Evolutionary conservation across 1,140 invertebrate species (phyloP).

Genomic region (Polypedilum pembai): DNA sequence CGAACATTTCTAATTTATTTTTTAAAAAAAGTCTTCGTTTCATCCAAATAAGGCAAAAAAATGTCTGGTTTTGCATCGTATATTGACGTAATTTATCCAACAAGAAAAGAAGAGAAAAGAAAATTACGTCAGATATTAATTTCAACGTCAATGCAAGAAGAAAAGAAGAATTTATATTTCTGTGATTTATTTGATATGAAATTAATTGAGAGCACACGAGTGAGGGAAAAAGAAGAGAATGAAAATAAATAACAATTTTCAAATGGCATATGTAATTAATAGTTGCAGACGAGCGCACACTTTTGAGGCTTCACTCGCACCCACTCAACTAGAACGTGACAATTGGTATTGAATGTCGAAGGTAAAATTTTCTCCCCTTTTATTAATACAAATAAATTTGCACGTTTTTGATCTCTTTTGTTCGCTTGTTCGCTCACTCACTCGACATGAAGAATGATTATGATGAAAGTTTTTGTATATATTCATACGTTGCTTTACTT

Average conservation of each 20-base stretch:
- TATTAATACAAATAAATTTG: background rate
- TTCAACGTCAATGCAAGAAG: too few relatives aligned
- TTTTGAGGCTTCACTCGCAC: background rate
- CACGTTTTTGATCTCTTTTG: background rate
- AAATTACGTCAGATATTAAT: too few relatives aligned
- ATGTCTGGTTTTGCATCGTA: too few relatives aligned
- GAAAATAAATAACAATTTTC: background rate
- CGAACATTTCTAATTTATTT: too few relatives aligned
- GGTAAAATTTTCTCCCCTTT: background rate
- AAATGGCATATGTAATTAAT: constrained; percentile 6
- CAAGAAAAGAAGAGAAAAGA: too few relatives aligned
- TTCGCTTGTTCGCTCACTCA: background rate
- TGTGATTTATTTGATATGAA: too few relatives aligned
- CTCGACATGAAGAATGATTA: background rate
- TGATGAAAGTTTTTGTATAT: background rate
- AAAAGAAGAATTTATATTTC: too few relatives aligned
- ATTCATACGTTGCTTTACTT: background rate
- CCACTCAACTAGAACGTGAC: background rate
- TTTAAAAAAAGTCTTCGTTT: too few relatives aligned
- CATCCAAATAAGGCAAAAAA: too few relatives aligned
- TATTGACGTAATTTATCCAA: too few relatives aligned
- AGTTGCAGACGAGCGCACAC: background rate
- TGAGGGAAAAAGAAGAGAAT: background rate
- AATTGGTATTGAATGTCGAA: background rate
- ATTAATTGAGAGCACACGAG: background rate